Evolutionary conservation across 2,797 vertebrate genomes (phyloP).

Genomic region (Pygocentrus nattereri): DNA sequence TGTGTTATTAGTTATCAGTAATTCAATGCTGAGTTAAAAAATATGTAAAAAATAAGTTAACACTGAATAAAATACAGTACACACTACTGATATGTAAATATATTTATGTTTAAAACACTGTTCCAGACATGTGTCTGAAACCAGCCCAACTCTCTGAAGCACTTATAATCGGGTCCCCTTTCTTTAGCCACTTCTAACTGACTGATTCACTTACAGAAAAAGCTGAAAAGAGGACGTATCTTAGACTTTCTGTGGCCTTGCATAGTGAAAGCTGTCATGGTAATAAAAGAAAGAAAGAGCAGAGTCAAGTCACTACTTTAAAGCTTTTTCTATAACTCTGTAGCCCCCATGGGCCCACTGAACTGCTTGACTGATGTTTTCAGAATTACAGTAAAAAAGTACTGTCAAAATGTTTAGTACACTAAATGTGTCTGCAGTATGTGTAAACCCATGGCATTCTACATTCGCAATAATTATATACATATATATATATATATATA

Average conservation of each 20-base stretch:
- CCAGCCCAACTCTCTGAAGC: not conserved
- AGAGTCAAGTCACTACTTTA: not conserved
- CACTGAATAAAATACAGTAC: not conserved
- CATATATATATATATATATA: too few species aligned
- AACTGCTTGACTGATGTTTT: not conserved
- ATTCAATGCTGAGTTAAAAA: not conserved
- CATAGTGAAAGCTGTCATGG: not conserved
- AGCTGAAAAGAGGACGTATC: not conserved
- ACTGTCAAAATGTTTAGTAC: slow-evolving; percentile 16
- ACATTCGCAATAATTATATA: slow-evolving; percentile 36
- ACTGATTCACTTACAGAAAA: not conserved
- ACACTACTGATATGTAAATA: not conserved
- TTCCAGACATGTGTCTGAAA: slow-evolving; percentile 11
- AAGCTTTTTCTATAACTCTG: not conserved
- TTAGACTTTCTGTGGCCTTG: not conserved
- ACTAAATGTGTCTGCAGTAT: slow-evolving; percentile 52
- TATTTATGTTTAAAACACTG: not conserved
- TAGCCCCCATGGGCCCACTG: not conserved
- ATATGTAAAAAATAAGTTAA: too few species aligned
- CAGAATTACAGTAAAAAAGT: not conserved
- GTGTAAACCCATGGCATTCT: slow-evolving; percentile 53
- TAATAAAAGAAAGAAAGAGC: slow-evolving; percentile 1
- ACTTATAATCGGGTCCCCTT: not conserved
- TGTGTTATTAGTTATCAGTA: not conserved
- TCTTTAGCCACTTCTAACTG: not conserved